A percentile compares a stretch with the other conserved stretches of the same genome.
Evolutionary conservation across 2,797 vertebrate species (phyloP).

Genomic region (Oryzias sinensis): DNA sequence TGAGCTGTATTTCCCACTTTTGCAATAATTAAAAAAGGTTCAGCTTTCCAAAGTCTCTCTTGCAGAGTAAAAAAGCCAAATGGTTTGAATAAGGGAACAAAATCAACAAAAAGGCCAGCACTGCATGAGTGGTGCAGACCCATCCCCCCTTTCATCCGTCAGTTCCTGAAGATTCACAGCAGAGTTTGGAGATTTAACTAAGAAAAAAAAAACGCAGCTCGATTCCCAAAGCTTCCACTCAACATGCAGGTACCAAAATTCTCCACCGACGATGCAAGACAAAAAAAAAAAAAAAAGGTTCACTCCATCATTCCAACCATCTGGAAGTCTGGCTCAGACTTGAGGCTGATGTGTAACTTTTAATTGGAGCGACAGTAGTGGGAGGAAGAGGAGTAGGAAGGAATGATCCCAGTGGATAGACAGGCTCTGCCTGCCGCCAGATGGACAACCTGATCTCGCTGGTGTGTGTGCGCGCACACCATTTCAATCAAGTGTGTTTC

Average conservation of each 20-base stretch:
- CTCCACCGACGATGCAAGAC: conserved; percentile 66
- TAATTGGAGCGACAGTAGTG: conserved; percentile 74
- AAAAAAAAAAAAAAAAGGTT: conserved; percentile 54
- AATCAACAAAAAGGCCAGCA: conserved; percentile 14
- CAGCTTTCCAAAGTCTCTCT: conserved; percentile 2
- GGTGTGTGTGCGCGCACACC: conserved; percentile 40
- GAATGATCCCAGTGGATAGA: conserved; percentile 67
- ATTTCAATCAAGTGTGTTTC: conserved; percentile 38
- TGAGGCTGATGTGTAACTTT: conserved; percentile 74
- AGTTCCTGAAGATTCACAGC: conserved; percentile 53
- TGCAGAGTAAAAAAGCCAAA: conserved; percentile 24
- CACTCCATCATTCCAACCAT: conserved; percentile 74
- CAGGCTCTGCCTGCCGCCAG: conserved; percentile 64
- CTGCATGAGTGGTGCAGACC: conserved; percentile 37
- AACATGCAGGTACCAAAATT: conserved; percentile 69
- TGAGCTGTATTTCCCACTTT: conserved; percentile 9
- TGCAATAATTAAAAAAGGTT: conserved; percentile 2
- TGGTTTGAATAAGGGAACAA: conserved; percentile 26
- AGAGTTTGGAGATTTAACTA: conserved; percentile 64
- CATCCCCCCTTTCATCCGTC: conserved; percentile 32
- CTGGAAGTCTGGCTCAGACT: conserved; percentile 74
- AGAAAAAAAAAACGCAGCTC: conserved; percentile 44
- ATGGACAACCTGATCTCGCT: conserved; percentile 67
- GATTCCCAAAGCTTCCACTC: conserved; percentile 64
- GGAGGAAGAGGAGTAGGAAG: conserved; percentile 60